phyloP scores from a whole-genome alignment of 2,113 vertebrate genomes.

The Ctenodactylus gundi region DNA sequence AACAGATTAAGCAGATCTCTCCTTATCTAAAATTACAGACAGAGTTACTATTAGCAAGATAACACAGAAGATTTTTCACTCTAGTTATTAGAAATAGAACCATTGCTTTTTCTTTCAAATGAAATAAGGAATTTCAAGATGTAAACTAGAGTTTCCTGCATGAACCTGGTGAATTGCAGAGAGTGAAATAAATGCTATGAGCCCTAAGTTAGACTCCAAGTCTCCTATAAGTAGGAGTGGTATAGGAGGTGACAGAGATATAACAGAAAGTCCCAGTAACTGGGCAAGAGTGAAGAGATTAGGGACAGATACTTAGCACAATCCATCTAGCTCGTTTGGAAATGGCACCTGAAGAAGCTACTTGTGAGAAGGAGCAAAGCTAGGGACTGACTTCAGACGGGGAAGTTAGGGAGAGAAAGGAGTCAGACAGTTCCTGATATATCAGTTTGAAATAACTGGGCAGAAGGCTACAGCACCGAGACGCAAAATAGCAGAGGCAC shows the following conservation, averaged over 20 bases:
- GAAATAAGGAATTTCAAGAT: not conserved
- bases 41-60: not conserved
- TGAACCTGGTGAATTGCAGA: not conserved
- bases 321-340: too few relatives aligned
- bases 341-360: not conserved
- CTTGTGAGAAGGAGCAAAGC: not conserved
- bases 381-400: not conserved
- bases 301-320: too few relatives aligned
- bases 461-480: not conserved
- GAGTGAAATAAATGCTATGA: rapidly evolving
- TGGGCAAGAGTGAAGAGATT: not conserved
- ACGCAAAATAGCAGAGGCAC: not conserved
- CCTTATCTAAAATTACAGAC: not conserved
- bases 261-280: not conserved
- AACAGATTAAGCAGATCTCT: not conserved
- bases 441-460: not conserved
- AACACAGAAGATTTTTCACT: not conserved
- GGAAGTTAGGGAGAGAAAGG: not conserved
- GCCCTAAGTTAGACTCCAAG: too few relatives aligned
- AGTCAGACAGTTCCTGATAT: not conserved
- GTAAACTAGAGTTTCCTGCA: not conserved
- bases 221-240: too few relatives aligned
- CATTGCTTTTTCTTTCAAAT: not conserved
- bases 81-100: not conserved
- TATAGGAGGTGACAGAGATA: not conserved